These are phyloP conservation scores for Hassar affinis DNA, from an alignment of 2,113 vertebrate genomes.

Conservation along the genomic window DNA sequence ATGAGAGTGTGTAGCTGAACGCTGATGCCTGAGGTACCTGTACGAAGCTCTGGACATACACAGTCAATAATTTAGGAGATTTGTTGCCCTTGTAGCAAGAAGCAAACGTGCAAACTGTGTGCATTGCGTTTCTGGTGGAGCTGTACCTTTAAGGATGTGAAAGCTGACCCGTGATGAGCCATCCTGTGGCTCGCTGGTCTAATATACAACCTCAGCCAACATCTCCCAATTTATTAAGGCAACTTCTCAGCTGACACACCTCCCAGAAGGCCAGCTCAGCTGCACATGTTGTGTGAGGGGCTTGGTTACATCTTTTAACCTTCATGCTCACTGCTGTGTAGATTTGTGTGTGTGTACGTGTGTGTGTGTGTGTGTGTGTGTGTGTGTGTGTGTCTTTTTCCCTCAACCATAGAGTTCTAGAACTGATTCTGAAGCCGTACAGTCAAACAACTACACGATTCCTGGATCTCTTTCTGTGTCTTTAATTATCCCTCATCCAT, in stretches of 20 bases:
- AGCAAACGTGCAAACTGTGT: not conserved
- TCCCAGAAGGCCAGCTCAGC: not conserved
- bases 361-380: no score
- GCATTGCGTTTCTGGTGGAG: not conserved
- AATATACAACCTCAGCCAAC: not conserved
- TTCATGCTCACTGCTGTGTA: not conserved
- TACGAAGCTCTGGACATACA: not conserved
- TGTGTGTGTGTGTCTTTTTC: no score
- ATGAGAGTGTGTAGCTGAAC: not conserved
- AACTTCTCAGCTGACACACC: not conserved
- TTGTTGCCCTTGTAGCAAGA: not conserved
- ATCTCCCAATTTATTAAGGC: conserved; percentile 4
- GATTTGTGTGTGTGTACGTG: no score
- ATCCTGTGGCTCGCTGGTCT: not conserved
- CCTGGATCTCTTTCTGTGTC: no score
- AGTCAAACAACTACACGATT: no score
- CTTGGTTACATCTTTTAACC: not conserved
- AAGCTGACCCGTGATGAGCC: not conserved
- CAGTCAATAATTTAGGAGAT: not conserved
- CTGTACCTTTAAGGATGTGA: not conserved
- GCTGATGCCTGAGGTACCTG: not conserved
- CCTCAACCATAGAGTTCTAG: no score
- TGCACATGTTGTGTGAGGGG: not conserved
- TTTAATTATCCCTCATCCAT: not conserved
- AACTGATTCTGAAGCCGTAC: no score